A percentile compares a stretch with the other conserved stretches of the same genome.
phyloP scores from a whole-genome alignment of 2,113 vertebrate species.

The Leuciscus idus region DNA sequence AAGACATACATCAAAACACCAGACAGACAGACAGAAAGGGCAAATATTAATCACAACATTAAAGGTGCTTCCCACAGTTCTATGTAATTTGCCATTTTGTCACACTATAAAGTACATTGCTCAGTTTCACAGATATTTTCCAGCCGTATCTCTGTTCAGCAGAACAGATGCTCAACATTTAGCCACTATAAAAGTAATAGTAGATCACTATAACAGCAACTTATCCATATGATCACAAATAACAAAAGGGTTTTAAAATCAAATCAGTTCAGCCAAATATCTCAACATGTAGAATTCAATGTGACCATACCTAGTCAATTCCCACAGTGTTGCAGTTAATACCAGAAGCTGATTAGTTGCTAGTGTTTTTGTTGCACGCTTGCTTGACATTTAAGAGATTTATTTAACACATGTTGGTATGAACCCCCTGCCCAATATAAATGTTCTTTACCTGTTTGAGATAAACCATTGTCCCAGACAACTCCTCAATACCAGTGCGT shows the following conservation, averaged over 20 bases:
- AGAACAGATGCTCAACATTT: neutral
- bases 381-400: conserved; percentile 7
- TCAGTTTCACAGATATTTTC: conserved; percentile 9
- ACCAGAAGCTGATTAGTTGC: neutral
- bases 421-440: too few relatives aligned
- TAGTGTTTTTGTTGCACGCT: neutral
- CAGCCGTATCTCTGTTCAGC: neutral
- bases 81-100: neutral
- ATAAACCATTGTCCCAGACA: conserved; percentile 85
- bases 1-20: neutral
- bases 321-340: neutral
- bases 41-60: conserved; percentile 13
- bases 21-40: neutral
- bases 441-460: conserved; percentile 81
- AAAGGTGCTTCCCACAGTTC: conserved; percentile 4
- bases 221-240: neutral
- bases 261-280: neutral
- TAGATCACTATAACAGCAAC: neutral
- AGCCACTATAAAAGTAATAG: neutral
- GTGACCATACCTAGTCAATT: neutral
- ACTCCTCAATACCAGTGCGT: conserved; percentile 87
- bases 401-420: neutral
- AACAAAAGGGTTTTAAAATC: neutral
- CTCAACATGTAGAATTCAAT: neutral
- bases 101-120: neutral